Evolutionary conservation across 2,888 invertebrate genomes (phyloP).

Genomic region (Pandemis corylana): DNA sequence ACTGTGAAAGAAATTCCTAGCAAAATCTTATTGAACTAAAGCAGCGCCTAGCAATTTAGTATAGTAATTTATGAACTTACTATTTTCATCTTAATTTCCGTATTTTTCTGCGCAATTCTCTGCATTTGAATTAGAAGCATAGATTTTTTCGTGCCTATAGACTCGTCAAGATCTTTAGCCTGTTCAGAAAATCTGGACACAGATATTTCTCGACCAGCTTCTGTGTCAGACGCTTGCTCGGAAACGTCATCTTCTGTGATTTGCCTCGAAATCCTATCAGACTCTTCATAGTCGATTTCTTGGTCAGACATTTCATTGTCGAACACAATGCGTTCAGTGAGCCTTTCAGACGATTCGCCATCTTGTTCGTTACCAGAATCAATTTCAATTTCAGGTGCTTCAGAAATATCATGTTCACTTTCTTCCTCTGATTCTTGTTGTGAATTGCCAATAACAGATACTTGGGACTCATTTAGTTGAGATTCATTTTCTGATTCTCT

Average conservation of each 20-base stretch:
- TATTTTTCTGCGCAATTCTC: constrained; percentile 62
- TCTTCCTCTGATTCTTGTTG: constrained; percentile 45
- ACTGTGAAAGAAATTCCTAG: not conserved
- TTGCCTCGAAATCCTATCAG: constrained; percentile 21
- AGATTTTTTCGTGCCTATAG: constrained; percentile 56
- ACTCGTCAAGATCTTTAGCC: constrained; percentile 53
- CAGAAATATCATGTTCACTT: constrained; percentile 12
- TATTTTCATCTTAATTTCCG: constrained; percentile 59
- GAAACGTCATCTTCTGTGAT: constrained; percentile 25
- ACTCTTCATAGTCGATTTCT: constrained; percentile 24
- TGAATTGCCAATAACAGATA: constrained; percentile 5
- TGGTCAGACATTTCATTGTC: constrained; percentile 31
- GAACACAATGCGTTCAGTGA: constrained; percentile 23
- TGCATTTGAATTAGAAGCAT: constrained; percentile 62
- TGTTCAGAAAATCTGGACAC: constrained; percentile 4
- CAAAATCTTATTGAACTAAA: not conserved
- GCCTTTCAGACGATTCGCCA: constrained; percentile 2
- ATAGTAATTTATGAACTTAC: constrained; percentile 56
- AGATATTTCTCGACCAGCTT: constrained; percentile 5
- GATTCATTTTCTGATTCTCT: constrained; percentile 2
- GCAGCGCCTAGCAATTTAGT: not conserved
- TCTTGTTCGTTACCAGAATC: constrained; percentile 8
- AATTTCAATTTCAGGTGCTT: constrained; percentile 6
- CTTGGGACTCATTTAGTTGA: constrained; percentile 12
- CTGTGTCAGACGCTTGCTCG: constrained; percentile 14